These are phyloP conservation scores for Phyllostomus discolor DNA, from an alignment of 2,113 vertebrate species.

Conservation along the genomic window DNA sequence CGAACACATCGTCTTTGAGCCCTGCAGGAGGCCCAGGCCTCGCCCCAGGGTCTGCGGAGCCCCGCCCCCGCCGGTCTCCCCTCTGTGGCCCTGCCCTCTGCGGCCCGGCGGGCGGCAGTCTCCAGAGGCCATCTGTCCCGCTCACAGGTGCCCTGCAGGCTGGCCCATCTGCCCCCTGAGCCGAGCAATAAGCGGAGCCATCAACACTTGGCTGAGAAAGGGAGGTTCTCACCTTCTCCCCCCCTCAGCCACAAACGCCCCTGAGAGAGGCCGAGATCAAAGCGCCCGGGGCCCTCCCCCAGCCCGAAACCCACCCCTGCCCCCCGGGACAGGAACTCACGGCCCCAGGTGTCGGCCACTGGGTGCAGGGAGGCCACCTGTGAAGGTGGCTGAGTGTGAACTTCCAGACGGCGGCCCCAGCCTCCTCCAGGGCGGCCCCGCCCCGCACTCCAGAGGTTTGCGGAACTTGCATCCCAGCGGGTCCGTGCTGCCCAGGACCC, in stretches of 20 bases:
- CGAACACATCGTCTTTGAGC: neutral
- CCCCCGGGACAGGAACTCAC: constrained; percentile 77
- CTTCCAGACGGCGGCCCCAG: constrained; percentile 14
- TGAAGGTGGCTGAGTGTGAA: constrained; percentile 30
- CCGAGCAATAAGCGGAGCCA: constrained; percentile 6
- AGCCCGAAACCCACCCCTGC: constrained; percentile 6
- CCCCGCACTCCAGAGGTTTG: constrained; percentile 66
- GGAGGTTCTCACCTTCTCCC: constrained; percentile 69
- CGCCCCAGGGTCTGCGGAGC: neutral
- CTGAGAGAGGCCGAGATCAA: constrained; percentile 78
- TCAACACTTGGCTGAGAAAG: constrained; percentile 78
- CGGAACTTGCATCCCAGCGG: constrained; percentile 57
- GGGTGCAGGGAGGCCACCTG: constrained; percentile 4
- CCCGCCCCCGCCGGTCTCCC: neutral
- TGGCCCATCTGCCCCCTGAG: constrained; percentile 52
- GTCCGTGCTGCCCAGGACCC: neutral
- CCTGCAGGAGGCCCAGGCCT: neutral
- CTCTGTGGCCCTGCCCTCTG: too few species aligned
- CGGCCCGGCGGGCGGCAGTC: neutral
- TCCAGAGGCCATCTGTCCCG: neutral
- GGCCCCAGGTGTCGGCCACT: constrained; percentile 47
- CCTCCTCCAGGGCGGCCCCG: neutral
- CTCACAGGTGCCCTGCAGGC: constrained; percentile 28
- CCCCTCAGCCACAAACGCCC: constrained; percentile 72
- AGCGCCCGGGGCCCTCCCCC: constrained; percentile 43